A percentile compares a stretch with the other conserved stretches of the same genome.
Evolutionary conservation across 1,140 invertebrate species (phyloP).

Genomic region (Aphelenchoides avenae): DNA sequence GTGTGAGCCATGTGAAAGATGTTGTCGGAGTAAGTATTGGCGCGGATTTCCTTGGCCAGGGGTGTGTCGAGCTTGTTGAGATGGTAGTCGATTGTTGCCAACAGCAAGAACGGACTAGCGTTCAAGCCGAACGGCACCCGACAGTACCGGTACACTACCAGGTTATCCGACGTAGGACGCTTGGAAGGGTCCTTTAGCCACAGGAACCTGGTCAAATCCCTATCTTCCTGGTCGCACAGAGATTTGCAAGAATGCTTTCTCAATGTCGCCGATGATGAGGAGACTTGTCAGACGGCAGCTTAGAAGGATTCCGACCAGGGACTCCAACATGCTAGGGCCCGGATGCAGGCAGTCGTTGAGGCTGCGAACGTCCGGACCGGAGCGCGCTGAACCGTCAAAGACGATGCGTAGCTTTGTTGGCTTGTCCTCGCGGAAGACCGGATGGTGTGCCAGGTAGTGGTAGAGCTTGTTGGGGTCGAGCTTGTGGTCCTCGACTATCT

Average conservation of each 20-base stretch:
- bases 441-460: no score
- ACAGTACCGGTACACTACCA: conserved; percentile 1
- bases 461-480: no score
- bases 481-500: no score
- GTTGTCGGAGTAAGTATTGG: conserved; percentile 15
- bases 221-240: conserved; percentile 4
- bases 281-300: no score
- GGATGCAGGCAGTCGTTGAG: no score
- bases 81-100: conserved; percentile 1
- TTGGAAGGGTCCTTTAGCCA: conserved; percentile 3
- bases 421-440: no score
- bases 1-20: neutral
- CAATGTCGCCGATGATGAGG: no score
- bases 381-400: no score
- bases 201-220: conserved; percentile 9
- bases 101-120: conserved; percentile 8
- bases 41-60: conserved; percentile 7
- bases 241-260: conserved; percentile 13
- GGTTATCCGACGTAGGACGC: neutral
- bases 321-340: no score
- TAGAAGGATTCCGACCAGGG: no score
- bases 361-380: no score
- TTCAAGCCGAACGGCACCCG: conserved; percentile 15
- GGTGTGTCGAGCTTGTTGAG: neutral
- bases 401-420: no score